Conservation (phyloP, 2,797 vertebrate genomes). For the Echiichthys vipera region DNA sequence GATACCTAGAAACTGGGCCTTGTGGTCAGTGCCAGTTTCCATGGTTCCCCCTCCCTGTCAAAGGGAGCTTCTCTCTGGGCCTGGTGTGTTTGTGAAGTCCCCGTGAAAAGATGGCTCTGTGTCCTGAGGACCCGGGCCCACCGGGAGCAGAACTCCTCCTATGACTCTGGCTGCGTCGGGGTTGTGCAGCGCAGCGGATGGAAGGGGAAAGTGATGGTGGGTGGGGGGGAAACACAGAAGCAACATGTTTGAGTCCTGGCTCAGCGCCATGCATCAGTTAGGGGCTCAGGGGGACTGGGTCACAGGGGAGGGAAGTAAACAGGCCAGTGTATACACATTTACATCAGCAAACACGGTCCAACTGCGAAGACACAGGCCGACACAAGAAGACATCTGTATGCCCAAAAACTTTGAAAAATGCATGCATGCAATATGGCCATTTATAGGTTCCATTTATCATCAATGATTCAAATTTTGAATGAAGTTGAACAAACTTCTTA, state of each 20-base stretch:
- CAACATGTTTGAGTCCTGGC: conserved; percentile 62
- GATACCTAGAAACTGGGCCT: conserved; percentile 73
- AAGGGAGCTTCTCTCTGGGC: conserved; percentile 65
- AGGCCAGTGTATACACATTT: conserved; percentile 29
- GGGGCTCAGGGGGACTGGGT: conserved; percentile 54
- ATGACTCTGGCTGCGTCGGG: conserved; percentile 42
- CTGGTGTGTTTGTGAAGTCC: conserved; percentile 65
- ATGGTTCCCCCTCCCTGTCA: conserved; percentile 71
- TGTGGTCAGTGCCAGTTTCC: conserved; percentile 77
- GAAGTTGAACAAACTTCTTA: not conserved
- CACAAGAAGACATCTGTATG: conserved; percentile 23
- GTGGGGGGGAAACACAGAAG: conserved; percentile 40
- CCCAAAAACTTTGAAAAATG: too few species aligned
- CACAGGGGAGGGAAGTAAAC: conserved; percentile 57
- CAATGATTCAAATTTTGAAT: not conserved
- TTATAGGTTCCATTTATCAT: not conserved
- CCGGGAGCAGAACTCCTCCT: conserved; percentile 63
- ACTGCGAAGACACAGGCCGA: conserved; percentile 7
- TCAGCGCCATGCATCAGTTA: conserved; percentile 47
- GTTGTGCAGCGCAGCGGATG: conserved; percentile 45
- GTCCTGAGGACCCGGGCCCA: conserved; percentile 54
- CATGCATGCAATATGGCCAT: too few species aligned
- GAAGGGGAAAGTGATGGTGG: conserved; percentile 30
- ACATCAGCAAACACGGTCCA: conserved; percentile 32
- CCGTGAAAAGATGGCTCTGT: conserved; percentile 80